Conservation (phyloP, 2,113 vertebrate genomes). For the Spermophilus dauricus region DNA sequence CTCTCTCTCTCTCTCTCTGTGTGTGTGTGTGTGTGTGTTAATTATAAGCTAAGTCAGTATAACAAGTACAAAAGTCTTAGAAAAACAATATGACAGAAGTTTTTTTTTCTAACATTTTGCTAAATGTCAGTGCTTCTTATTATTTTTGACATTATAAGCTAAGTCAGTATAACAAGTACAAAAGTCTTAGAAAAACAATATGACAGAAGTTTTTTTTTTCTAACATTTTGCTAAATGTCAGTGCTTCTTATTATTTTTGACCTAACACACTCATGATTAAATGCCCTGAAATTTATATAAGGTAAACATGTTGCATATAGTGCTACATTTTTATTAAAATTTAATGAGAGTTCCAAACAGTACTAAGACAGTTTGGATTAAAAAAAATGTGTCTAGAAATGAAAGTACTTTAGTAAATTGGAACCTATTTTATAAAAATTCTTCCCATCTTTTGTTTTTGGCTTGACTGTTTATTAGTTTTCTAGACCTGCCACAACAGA, state of each 20-base stretch:
- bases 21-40: not conserved
- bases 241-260: not conserved
- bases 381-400: not conserved
- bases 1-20: too few relatives aligned
- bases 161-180: not conserved
- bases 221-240: conserved; percentile 24
- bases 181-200: not conserved
- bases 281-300: not conserved
- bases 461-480: not conserved
- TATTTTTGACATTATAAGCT: conserved; percentile 28
- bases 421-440: not conserved
- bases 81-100: not conserved
- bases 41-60: conserved; percentile 8
- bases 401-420: not conserved
- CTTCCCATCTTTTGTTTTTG: not conserved
- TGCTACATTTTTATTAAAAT: not conserved
- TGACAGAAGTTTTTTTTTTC: not conserved
- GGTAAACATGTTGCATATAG: not conserved
- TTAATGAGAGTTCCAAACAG: not conserved
- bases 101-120: conserved; percentile 1
- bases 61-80: not conserved
- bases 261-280: not conserved
- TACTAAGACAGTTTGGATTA: not conserved
- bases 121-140: not conserved
- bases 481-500: not conserved